Conservation (phyloP, 2,888 invertebrate genomes). For the Leptinotarsa tumamoca region DNA sequence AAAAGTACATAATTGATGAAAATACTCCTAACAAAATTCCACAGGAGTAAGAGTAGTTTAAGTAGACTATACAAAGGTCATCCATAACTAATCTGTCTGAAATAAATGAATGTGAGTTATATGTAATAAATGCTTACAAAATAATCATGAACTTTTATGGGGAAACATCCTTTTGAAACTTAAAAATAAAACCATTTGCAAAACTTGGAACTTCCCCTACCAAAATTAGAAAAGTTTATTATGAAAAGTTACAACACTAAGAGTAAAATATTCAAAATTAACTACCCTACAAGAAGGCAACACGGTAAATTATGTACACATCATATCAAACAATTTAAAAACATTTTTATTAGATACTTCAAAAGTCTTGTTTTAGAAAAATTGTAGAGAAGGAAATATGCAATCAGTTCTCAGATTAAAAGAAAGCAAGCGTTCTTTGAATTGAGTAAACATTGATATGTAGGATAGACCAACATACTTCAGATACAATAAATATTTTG, state of each 20-base stretch:
- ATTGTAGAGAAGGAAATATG: not conserved
- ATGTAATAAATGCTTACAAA: conserved; percentile 25
- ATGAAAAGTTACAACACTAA: conserved; percentile 51
- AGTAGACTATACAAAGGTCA: conserved; percentile 53
- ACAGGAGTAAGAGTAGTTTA: conserved; percentile 48
- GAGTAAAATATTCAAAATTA: conserved; percentile 60
- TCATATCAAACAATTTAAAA: conserved; percentile 37
- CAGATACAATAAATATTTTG: not conserved
- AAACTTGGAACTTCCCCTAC: conserved; percentile 45
- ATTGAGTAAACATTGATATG: not conserved
- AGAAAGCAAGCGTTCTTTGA: not conserved
- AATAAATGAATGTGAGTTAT: conserved; percentile 1
- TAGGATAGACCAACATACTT: not conserved
- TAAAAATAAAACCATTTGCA: conserved; percentile 38
- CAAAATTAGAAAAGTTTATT: conserved; percentile 42
- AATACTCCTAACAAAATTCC: conserved; percentile 51
- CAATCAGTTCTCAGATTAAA: conserved; percentile 1
- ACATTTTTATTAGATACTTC: not conserved
- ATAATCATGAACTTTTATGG: conserved; percentile 23
- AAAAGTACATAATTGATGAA: conserved; percentile 52
- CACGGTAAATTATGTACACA: conserved; percentile 59
- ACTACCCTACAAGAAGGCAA: conserved; percentile 58
- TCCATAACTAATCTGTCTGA: conserved; percentile 17
- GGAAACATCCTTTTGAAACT: conserved; percentile 3
- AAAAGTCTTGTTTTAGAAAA: not conserved